Evolutionary conservation across 2,113 vertebrate genomes (phyloP), one percentile per base, ranked within the genome.

Genomic region (Euleptes europaea): DNA sequence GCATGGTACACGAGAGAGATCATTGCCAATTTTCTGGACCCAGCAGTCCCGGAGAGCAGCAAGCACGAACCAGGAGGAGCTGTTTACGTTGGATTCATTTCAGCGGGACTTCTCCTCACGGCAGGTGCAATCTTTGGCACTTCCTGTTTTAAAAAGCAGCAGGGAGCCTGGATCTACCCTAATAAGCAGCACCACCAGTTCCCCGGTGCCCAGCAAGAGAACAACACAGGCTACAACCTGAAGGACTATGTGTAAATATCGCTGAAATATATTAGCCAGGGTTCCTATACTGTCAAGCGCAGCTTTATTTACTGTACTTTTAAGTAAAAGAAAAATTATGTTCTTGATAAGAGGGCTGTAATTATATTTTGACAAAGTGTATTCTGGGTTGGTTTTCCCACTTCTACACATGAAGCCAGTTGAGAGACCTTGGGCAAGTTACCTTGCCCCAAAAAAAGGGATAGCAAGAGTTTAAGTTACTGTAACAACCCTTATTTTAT

Each of bases 1-100:
- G 98, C 97, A 81, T 99, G 98, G 98, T 99, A 98, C 92, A 98
- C 97, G 0, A 98, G 97, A 87, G 98, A 99, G 96, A 98, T 98
- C 84, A 97, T 99, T 88, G 96, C 96, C 12, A 97, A 92, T 94
- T 99, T 98, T 90, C 90, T 98, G 95, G 98, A 99, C 84, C 95
- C 95, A 88, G 96, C 93, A 0, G 93, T 98, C 90, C 97, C 98
- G 1, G 98, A 98, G 90, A 98, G 97, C 96, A 97, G 96, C 92
- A 99, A 98, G 94, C 97, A 98, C 0, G 98, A 99, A 92, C 98
- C 98, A 0, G 98, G 98, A 88, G 98, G 97, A 60, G 98, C 98
- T 0, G 93, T 99, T 93, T 99, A 99, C 1, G 94, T 97, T 44
- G 98, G 97, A 84, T 98, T 99, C 86, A 93, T 99, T 86, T 98